Evolutionary conservation across 2,113 vertebrate species (phyloP), one percentile per base, ranked within the genome.

Genomic region (Cottus gobio): DNA sequence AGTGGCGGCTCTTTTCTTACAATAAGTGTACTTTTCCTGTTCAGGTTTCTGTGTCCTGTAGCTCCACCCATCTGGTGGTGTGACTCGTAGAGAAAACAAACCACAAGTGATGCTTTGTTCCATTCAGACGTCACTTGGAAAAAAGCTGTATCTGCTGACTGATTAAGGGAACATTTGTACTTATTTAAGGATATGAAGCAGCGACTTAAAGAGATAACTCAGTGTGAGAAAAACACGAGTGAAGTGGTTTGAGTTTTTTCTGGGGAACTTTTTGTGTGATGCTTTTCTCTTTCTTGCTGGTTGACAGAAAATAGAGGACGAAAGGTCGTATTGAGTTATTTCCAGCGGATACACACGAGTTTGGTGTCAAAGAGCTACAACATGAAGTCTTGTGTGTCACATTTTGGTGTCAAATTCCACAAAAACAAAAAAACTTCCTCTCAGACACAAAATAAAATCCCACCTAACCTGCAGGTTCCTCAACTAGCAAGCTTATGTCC

Each of bases 31-130:
- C 77, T 70, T 70, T 63, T 84, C 74, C 56, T 67, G 71, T 39
- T 80, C 50, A 11, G 31, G 24, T 30, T 1, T 48, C 56, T 15
- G 60, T 11, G 69, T 89, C 87, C 75, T 79, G 82, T 16, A 52
- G 71, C 80, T 85, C 75, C 83, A 60, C 75, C 82, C 80, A 11
- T 58, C 77, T 52, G 56, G 13, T 56, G 65, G 8, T 62, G 1
- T 37, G 46, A 72, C 20, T 61, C 16, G 24, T 64, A 36, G 24
- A 16, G 2, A 22, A 50, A 66, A 39, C 52, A 37, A 78, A 71
- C 31, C 71, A 77, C 84, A 83, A 65, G 78, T 24, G 34, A 78
- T 18, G 70, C 75, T 85, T 87, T 83, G 80, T 87, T 85, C 85
- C 83, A 50, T 50, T 13, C 54, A 39, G 31, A 75, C 66, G 50